These are phyloP conservation scores for Candoia aspera DNA, from an alignment of 2,113 vertebrate genomes.

Conservation along the genomic window DNA sequence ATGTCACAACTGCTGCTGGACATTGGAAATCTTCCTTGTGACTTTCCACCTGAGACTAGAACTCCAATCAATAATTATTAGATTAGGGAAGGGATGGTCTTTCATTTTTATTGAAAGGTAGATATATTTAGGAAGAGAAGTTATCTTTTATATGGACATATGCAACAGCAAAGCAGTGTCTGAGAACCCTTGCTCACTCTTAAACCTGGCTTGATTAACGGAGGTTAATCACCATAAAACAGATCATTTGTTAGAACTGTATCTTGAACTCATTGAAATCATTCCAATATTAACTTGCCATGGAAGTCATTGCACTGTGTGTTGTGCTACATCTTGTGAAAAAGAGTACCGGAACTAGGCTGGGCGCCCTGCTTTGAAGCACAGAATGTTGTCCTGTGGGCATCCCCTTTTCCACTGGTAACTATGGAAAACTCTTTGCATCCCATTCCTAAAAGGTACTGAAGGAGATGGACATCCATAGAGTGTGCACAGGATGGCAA, in stretches of 20 bases:
- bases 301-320: neutral
- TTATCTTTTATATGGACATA: neutral
- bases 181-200: neutral
- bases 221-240: neutral
- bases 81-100: conserved; percentile 33
- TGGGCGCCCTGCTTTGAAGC: neutral
- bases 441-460: neutral
- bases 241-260: neutral
- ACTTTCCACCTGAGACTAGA: conserved; percentile 77
- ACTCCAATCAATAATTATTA: conserved; percentile 81
- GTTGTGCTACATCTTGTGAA: neutral
- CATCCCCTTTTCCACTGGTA: neutral
- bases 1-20: conserved; percentile 73
- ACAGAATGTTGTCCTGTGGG: neutral
- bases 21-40: conserved; percentile 74
- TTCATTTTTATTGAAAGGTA: conserved; percentile 45
- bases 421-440: neutral
- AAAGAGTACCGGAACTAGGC: neutral
- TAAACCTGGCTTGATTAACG: neutral
- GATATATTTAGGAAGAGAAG: conserved; percentile 23
- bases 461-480: neutral
- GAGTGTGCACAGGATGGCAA: neutral
- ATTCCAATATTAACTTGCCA: neutral
- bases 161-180: neutral
- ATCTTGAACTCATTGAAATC: neutral